Evolutionary conservation across 2,797 vertebrate species (phyloP), one percentile per base, ranked within the genome.

Genomic region (Pangasius sanitwongsei): DNA sequence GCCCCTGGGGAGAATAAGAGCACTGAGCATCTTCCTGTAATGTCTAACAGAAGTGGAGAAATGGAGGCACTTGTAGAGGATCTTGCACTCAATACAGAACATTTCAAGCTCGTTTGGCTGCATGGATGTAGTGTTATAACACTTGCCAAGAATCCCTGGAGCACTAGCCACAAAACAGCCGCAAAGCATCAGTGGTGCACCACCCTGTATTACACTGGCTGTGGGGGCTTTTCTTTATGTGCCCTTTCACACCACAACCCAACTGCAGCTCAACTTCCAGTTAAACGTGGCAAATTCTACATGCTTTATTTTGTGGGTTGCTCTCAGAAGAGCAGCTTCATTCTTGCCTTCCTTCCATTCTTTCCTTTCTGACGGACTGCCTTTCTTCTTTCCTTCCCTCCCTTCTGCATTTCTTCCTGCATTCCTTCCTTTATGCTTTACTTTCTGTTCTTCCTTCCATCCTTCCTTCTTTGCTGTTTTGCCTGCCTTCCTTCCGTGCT

Each of bases 151-250:
- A 31, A 55, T 20, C 23, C 34, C 34, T 28, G 20, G 34, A 63
- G 3, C 9, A 25, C 53, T 12, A 59, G 55, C 78, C 20, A 12
- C 16, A 37, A 25, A 57, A 57, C n/a, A 16, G 50, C 7, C n/a
- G 25, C 44, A 28, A 31, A 31, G 50, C 53, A 20, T 6, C 48
- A 77, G 11, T 80, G 75, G 31, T 78, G 75, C 25, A 16, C 6
- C 16, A n/a, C 3, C 44, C 7, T n/a, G 75, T n/a, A 8, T 72
- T 44, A 44, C 41, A 53, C 28, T 11, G 50, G n/a, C 48, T 77
- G 8, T 18, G 0, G 25, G 25, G 11, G 4, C 25, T n/a, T 50
- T 50, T 0, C 20, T 50, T 0, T 15, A 0, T 3, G 2, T 13
- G 25, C 25, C n/a, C 11, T 48, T 77, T 77, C 44, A 74, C 37